phyloP scores from a whole-genome alignment of 2,113 vertebrate species.

The Capreolus pygargus region DNA sequence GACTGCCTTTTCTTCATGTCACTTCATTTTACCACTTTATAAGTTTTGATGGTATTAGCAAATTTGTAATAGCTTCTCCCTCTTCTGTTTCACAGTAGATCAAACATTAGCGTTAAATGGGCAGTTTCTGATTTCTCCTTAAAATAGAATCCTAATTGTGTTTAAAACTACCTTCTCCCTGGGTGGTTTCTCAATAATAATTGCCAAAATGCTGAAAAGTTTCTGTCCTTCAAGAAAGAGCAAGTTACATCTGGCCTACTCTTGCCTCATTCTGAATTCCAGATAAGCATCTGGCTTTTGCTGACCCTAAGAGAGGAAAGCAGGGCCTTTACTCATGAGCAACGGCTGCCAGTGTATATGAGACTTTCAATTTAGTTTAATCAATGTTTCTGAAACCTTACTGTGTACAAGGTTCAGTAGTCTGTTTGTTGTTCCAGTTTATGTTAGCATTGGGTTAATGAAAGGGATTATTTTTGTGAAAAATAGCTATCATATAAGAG shows the following conservation, averaged over 20 bases:
- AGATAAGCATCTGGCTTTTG: not conserved
- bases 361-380: not conserved
- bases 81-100: constrained; percentile 66
- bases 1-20: constrained; percentile 50
- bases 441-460: not conserved
- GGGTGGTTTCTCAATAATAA: constrained; percentile 37
- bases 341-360: not conserved
- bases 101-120: constrained; percentile 63
- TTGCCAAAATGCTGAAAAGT: constrained; percentile 18
- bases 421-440: not conserved
- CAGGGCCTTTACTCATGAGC: not conserved
- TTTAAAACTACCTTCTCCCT: constrained; percentile 57
- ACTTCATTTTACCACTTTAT: constrained; percentile 54
- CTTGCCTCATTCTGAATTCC: not conserved
- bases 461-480: not conserved
- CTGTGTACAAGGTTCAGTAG: not conserved
- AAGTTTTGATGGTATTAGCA: constrained; percentile 66
- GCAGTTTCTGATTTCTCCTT: constrained; percentile 61
- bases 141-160: constrained; percentile 60
- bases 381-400: not conserved
- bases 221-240: constrained; percentile 49
- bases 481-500: not conserved
- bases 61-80: constrained; percentile 63
- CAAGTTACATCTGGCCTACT: not conserved
- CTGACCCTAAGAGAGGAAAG: not conserved